Conservation (phyloP, 2,888 invertebrate species). For the Calameuta pallipes region DNA sequence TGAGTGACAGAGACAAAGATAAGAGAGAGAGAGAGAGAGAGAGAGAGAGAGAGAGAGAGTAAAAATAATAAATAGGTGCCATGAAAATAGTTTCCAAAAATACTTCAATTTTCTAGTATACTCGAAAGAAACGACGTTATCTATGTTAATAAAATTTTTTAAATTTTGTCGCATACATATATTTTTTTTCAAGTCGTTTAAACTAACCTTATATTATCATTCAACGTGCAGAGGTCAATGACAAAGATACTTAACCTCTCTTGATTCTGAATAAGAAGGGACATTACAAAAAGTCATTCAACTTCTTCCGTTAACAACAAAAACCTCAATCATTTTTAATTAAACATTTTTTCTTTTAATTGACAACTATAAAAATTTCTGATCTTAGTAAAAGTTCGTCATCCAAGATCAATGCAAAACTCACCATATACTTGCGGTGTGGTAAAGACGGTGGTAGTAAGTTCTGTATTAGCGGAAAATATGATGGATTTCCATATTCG, state of each 20-base stretch:
- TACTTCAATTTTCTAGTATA: background rate
- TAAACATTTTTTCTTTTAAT: background rate
- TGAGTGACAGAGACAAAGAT: background rate
- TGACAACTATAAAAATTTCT: constrained; percentile 10
- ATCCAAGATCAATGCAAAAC: constrained; percentile 10
- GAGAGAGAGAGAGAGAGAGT: background rate
- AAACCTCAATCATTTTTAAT: background rate
- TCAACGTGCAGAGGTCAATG: background rate
- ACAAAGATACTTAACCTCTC: background rate
- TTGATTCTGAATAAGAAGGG: background rate
- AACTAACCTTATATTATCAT: background rate
- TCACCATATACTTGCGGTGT: constrained; percentile 25
- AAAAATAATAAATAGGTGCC: constrained; percentile 27
- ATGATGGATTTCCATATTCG: constrained; percentile 19
- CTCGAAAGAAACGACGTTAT: background rate
- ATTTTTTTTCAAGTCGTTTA: background rate
- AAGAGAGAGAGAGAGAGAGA: background rate
- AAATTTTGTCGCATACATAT: background rate
- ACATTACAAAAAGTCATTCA: background rate
- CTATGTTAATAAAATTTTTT: background rate
- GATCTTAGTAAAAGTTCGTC: background rate
- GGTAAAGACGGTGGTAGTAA: constrained; percentile 24
- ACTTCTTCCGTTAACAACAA: background rate
- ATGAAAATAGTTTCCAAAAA: constrained; percentile 28
- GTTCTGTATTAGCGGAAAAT: constrained; percentile 8